Base-by-base conservation (phyloP, 2,888 invertebrate species). In the Buathra laborator region DNA sequence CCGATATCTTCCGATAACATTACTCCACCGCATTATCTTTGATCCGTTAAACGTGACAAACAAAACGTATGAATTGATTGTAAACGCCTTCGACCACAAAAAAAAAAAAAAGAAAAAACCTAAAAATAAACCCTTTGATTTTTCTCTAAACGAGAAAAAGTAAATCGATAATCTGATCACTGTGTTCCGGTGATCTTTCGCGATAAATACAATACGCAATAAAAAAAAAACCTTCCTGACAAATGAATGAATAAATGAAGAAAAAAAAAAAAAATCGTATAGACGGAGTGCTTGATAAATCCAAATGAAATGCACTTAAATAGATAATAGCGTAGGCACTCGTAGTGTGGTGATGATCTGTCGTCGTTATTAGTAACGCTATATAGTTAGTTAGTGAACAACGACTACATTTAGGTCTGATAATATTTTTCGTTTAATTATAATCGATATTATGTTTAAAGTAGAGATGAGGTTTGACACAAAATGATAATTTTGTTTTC, bases 241-340 rank as follows among this genome's bases (percentile, higher is more conserved):
- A 68, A 43, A 24, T 29, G 14, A 68, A 68, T 37, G 51, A 56
- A 68, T 24, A n/a, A 72, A 67, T 75, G n/a, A 37, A 43, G 53
- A 72, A 66, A 67, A 64, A 29, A 53, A 76, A 24, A 74, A 64
- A 64, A 71, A n/a, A n/a, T n/a, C n/a, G 44, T 48, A 43, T 62
- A 44, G 51, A 19, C 53, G 53, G 81, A 51, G 74, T 70, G 78
- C 75, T 71, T 71, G 66, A 75, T 68, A 51, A 72, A 32, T 67
- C 10, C 14, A 37, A 56, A 70, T 32, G 53, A 66, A 64, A 62
- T 75, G 78, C 72, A 81, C 74, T 66, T 44, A 14, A 24, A 53
- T 10, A 66, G 14, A 75, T 48, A 59, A 72, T 80, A 80, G 82
- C 74, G 24, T 81, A 86, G 67, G 53, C 79, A 86, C 79, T 62